Base-by-base conservation (phyloP, 2,888 invertebrate genomes). In the Napeogenes sylphis region DNA sequence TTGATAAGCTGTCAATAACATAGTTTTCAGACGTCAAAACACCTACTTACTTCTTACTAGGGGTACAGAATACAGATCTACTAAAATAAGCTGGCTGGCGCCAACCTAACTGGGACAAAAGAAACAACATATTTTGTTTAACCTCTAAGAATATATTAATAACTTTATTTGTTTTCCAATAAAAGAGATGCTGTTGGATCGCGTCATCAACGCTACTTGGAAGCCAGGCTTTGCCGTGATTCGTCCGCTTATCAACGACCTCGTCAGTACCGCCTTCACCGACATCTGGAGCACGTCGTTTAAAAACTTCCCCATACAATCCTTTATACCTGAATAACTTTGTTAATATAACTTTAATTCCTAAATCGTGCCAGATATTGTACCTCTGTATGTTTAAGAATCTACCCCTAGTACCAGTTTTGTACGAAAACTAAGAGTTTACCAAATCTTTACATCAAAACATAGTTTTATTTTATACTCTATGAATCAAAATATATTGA, bases 261-360 rank as follows among this genome's bases (percentile, higher is more conserved):
- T 96, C 65, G 96, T 96, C 67, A 95, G 95, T 78, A 94, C 93
- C 0, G 96, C 95, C 5, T 96, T 96, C 81, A 95, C 96, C 0
- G 94, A 95, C 66, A 96, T 96, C 70, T 95, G 95, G 83, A 95
- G 94, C 74, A 92, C 92, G 62, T 93, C 95, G 58, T 96, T 96
- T 78, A 91, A 91, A 68, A 85, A 94, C 79, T 95, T 96, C 80
- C 95, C 95, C 0, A 83, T 96, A 55, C 92, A 94, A 1, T 85
- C 92, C 67, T 91, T 95, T 68, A 92, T 95, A 62, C 90, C 80
- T 62, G 77, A 84, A 61, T 85, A 71, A 77, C 0, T 59, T 33
- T 35, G n/a, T 45, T 14, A 45, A 6, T 32, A 53, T 6, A 10
- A 12, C 33, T 35, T 46, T 56, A 59, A 46, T 35, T 30, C 3